These are phyloP conservation scores for Toxonevra muliebris DNA, from an alignment of 2,888 invertebrate genomes.

Conservation along the genomic window DNA sequence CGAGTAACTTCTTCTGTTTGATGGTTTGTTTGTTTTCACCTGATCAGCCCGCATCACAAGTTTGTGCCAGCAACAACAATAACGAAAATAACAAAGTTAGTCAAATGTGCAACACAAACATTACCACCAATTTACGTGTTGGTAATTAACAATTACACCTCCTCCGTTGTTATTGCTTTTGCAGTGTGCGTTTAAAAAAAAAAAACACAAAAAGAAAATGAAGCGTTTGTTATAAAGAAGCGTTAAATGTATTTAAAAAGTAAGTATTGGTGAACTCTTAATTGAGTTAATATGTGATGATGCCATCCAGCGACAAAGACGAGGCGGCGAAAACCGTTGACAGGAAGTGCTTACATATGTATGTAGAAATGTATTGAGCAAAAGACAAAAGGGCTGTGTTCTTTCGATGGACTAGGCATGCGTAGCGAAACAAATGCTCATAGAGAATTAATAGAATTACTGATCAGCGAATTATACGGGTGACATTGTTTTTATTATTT, in stretches of 20 bases:
- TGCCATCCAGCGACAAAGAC: too few relatives aligned
- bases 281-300: background rate
- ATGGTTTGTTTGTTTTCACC: constrained; percentile 50
- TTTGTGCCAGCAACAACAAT: constrained; percentile 44
- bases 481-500: constrained; percentile 46
- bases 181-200: background rate
- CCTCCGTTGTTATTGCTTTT: background rate
- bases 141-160: constrained; percentile 28
- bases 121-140: constrained; percentile 43
- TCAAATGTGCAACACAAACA: constrained; percentile 44
- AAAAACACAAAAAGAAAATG: background rate
- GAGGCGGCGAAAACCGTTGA: too few relatives aligned
- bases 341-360: background rate
- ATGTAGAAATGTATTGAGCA: background rate
- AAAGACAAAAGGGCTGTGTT: background rate
- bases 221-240: background rate
- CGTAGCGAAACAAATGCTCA: constrained; percentile 10
- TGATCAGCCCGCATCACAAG: constrained; percentile 59
- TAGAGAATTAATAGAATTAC: constrained; percentile 19
- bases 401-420: background rate
- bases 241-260: background rate
- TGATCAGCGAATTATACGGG: constrained; percentile 53
- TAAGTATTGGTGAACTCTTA: background rate
- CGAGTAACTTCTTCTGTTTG: too few relatives aligned
- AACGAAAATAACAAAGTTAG: constrained; percentile 21